phyloP scores from a whole-genome alignment of 1,140 invertebrate genomes.

The Cotesia chilonis region DNA sequence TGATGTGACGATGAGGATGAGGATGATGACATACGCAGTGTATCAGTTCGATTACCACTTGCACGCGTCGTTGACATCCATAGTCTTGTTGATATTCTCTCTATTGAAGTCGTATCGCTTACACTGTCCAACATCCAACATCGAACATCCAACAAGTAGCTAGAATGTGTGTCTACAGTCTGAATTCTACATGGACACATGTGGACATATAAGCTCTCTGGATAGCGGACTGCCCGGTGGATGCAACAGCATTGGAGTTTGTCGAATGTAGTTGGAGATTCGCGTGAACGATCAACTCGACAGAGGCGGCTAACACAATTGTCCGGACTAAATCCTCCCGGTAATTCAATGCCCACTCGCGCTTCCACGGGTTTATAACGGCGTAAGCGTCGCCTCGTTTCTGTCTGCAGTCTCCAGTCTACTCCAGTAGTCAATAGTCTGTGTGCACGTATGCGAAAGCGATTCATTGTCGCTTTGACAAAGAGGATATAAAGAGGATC shows the following conservation, averaged over 20 bases:
- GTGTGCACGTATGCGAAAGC: conserved; percentile 22
- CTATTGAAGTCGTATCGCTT: not conserved
- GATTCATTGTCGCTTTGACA: conserved; percentile 38
- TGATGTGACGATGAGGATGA: too few species aligned
- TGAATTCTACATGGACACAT: not conserved
- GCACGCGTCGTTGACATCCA: not conserved
- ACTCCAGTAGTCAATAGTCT: not conserved
- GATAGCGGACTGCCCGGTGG: not conserved
- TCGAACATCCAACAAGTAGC: too few species aligned
- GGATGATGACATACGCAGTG: not conserved
- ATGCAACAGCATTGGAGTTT: conserved; percentile 23
- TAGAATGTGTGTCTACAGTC: too few species aligned
- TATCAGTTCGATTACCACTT: conserved; percentile 13
- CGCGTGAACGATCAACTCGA: conserved; percentile 44
- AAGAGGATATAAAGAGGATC: conserved; percentile 29
- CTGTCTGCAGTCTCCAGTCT: not conserved
- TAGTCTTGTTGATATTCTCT: conserved; percentile 16
- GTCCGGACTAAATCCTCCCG: conserved; percentile 39
- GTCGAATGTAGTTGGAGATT: conserved; percentile 30
- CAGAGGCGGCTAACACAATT: conserved; percentile 40
- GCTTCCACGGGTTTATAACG: conserved; percentile 35
- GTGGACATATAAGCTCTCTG: not conserved
- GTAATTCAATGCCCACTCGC: conserved; percentile 43
- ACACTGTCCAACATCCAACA: too few species aligned
- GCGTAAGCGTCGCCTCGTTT: conserved; percentile 29